Base-by-base conservation (phyloP, 2,113 vertebrate species). In the Polyodon spathula region DNA sequence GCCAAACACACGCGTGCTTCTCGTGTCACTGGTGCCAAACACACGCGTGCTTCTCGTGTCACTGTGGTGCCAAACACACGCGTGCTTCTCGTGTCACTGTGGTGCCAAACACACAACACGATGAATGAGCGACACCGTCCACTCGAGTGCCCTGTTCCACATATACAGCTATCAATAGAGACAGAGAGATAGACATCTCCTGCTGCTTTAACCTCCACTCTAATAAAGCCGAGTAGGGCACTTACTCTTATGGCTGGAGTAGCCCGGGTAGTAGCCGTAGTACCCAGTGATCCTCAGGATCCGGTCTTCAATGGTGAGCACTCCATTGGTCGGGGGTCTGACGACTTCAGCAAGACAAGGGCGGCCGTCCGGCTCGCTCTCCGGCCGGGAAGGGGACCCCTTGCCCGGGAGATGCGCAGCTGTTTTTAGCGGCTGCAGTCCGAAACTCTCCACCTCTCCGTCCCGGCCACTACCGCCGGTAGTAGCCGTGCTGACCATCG, bases 231-330 rank as follows among this genome's bases (percentile, higher is more conserved):
- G n/a, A n/a, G 43, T n/a, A 11, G 38, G 52, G 15, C 15, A 83
- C 94, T 97, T 86, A 98, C 94, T 93, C 92, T 86, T 94, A 66
- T 94, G 94, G 79, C 92, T 92, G 82, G 94, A 94, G 84, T 95
- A 96, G 41, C 93, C 94, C 15, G 94, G 93, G 73, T 93, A 95
- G 73, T 98, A 98, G 71, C 95, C 94, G 77, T 98, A 98, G 86
- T 96, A 98, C 73, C 94, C 95, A 40, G 94, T 97, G 84, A 98
- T 98, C 76, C 94, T 89, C 76, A 97, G 80, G 72, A 97, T 97
- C 64, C 95, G 80, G 83, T 97, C 92, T 77, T 98, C 94, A 68
- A 98, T 97, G 79, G 94, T 94, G 77, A 90, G 91, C 79, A 97
- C 85, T 62, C 94, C 94, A 81, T 97, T 97, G 83, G 88, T 88